phyloP scores from a whole-genome alignment of 64 coral and sea anemone species.

The Acropora tenuis region DNA sequence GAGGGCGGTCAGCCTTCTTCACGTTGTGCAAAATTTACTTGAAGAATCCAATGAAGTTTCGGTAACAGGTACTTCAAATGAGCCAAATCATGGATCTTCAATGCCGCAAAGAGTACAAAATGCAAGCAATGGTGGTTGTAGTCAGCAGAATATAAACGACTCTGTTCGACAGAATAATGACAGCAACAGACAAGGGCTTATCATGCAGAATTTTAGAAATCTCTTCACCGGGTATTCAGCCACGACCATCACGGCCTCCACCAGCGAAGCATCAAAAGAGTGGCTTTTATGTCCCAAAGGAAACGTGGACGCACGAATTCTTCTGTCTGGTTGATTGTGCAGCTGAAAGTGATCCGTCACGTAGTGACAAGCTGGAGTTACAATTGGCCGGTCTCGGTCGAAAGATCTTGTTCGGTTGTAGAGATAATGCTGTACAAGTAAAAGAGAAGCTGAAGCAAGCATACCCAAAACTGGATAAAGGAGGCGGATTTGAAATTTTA shows the following conservation, averaged over 20 bases:
- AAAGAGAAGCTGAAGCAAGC: neutral
- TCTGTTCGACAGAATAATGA: neutral
- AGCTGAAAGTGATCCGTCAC: neutral
- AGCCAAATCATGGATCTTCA: slow-evolving; percentile 8
- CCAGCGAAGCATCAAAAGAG: slow-evolving; percentile 17
- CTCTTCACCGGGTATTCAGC: too few relatives aligned
- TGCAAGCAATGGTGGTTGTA: neutral
- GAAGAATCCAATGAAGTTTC: neutral
- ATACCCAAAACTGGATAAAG: too few relatives aligned
- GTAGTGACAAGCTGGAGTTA: neutral
- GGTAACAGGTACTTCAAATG: neutral
- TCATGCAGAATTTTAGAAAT: too few relatives aligned
- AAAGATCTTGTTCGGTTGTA: slow-evolving; percentile 7
- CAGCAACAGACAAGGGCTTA: neutral
- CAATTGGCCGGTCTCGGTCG: slow-evolving; percentile 21
- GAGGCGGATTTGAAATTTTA: too few relatives aligned
- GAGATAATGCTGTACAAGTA: neutral
- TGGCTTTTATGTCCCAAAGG: neutral
- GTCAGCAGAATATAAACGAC: neutral
- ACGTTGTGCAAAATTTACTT: too few relatives aligned
- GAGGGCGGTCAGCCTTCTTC: too few relatives aligned
- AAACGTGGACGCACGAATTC: slow-evolving; percentile 38
- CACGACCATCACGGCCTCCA: slow-evolving; percentile 22
- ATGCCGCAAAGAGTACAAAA: neutral
- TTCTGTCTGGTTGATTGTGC: slow-evolving; percentile 16